Evolutionary conservation across 2,113 vertebrate genomes (phyloP).

Genomic region (Emydura subglobosa): DNA sequence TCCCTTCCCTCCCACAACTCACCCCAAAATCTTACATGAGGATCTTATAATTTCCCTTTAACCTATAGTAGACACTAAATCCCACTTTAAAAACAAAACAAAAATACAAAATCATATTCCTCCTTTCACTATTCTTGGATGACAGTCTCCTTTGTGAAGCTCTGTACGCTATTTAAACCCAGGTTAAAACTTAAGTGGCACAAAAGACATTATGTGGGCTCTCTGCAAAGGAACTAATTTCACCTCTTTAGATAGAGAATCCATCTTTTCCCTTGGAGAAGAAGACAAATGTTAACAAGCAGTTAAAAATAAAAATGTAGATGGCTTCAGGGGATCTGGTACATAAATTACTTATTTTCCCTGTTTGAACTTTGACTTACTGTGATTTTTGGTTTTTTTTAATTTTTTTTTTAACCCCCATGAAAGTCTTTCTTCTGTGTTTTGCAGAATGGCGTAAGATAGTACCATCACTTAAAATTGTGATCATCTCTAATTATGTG

Average conservation of each 20-base stretch:
- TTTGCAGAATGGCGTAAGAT: background rate
- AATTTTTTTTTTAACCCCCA: fast-evolving
- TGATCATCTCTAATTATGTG: background rate
- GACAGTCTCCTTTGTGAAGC: background rate
- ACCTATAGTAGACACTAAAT: background rate
- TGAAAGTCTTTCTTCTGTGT: background rate
- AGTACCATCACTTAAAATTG: background rate
- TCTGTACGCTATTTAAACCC: too few species aligned
- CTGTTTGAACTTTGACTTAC: background rate
- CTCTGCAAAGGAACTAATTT: background rate
- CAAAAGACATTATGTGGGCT: background rate
- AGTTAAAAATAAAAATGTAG: background rate
- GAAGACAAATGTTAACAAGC: background rate
- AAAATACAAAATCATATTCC: background rate
- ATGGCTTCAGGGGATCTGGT: background rate
- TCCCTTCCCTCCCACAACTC: background rate
- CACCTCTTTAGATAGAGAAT: background rate
- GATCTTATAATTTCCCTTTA: background rate
- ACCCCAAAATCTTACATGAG: background rate
- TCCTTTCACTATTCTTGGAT: background rate
- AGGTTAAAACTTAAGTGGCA: too few species aligned
- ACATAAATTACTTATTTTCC: background rate
- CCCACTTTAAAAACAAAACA: background rate
- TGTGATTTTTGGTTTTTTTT: background rate
- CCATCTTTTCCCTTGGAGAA: background rate